A percentile compares a stretch with the other conserved stretches of the same genome.
Evolutionary conservation across 2,888 invertebrate species (phyloP).

Genomic region (Pammene aurita): DNA sequence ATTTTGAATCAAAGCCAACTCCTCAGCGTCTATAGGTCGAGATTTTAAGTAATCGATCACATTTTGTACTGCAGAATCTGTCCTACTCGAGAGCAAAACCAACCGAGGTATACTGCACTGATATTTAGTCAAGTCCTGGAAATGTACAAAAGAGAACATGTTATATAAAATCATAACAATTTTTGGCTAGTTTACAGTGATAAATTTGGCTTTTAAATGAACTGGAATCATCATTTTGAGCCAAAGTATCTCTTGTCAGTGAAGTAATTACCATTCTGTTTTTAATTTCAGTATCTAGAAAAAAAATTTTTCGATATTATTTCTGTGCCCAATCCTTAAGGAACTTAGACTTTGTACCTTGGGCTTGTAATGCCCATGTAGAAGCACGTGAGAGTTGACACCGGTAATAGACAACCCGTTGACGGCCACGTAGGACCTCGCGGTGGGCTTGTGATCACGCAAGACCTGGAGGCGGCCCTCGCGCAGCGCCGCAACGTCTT

Average conservation of each 20-base stretch:
- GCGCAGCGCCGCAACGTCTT: slow-evolving; percentile 75
- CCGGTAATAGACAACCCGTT: slow-evolving; percentile 67
- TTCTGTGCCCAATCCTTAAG: too few species aligned
- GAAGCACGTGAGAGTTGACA: slow-evolving; percentile 61
- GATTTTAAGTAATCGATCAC: slow-evolving; percentile 61
- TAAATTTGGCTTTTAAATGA: too few species aligned
- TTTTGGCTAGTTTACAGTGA: too few species aligned
- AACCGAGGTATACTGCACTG: slow-evolving; percentile 61
- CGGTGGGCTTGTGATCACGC: slow-evolving; percentile 80
- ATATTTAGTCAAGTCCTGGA: slow-evolving; percentile 59
- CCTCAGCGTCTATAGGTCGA: slow-evolving; percentile 64
- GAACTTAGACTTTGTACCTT: too few species aligned
- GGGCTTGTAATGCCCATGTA: slow-evolving; percentile 61
- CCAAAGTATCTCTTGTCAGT: too few species aligned
- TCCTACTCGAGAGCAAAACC: slow-evolving; percentile 63
- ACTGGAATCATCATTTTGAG: too few species aligned
- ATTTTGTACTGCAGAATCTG: slow-evolving; percentile 55
- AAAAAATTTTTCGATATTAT: too few species aligned
- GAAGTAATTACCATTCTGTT: too few species aligned
- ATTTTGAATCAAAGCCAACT: slow-evolving; percentile 64
- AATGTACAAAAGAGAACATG: slow-evolving; percentile 29
- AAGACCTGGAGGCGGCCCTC: slow-evolving; percentile 83
- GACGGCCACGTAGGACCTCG: slow-evolving; percentile 74
- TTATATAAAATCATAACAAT: too few species aligned
- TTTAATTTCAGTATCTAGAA: too few species aligned